A percentile compares a stretch with the other conserved stretches of the same genome.
These are phyloP conservation scores for Holocentrus rufus DNA, from an alignment of 2,797 vertebrate genomes.

Conservation along the genomic window DNA sequence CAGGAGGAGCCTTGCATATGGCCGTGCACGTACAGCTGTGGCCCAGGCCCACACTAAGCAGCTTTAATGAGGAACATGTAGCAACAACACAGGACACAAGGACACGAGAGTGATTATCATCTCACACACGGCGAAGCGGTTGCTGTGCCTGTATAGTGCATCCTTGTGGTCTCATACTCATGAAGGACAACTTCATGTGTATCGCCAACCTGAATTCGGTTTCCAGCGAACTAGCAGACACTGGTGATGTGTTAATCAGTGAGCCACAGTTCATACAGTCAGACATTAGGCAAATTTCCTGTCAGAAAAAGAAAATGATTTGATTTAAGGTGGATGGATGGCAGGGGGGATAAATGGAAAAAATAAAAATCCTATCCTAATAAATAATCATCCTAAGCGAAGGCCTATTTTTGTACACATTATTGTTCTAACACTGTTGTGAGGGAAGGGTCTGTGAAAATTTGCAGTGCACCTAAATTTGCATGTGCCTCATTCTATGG, in stretches of 20 bases:
- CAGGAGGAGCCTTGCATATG: slow-evolving; percentile 69
- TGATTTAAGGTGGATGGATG: neutral
- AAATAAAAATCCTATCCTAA: neutral
- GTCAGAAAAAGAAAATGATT: neutral
- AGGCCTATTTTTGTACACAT: neutral
- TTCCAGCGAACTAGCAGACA: neutral
- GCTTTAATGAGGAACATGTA: slow-evolving; percentile 75
- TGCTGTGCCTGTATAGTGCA: slow-evolving; percentile 25
- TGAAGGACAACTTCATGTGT: neutral
- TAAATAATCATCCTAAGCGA: neutral
- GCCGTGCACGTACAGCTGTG: slow-evolving; percentile 70
- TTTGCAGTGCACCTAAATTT: neutral
- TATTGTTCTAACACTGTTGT: neutral
- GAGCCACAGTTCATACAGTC: neutral
- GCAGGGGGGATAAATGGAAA: neutral
- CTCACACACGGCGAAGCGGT: slow-evolving; percentile 50
- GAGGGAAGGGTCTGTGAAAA: neutral
- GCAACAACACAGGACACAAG: slow-evolving; percentile 72
- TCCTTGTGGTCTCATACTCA: slow-evolving; percentile 24
- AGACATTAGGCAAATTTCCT: neutral
- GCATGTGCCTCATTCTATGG: neutral
- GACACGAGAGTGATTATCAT: slow-evolving; percentile 68
- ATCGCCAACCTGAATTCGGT: neutral
- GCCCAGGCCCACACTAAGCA: slow-evolving; percentile 70
- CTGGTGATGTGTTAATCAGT: neutral